Evolutionary conservation across 2,113 vertebrate genomes (phyloP).

Genomic region (Tinamus guttatus): DNA sequence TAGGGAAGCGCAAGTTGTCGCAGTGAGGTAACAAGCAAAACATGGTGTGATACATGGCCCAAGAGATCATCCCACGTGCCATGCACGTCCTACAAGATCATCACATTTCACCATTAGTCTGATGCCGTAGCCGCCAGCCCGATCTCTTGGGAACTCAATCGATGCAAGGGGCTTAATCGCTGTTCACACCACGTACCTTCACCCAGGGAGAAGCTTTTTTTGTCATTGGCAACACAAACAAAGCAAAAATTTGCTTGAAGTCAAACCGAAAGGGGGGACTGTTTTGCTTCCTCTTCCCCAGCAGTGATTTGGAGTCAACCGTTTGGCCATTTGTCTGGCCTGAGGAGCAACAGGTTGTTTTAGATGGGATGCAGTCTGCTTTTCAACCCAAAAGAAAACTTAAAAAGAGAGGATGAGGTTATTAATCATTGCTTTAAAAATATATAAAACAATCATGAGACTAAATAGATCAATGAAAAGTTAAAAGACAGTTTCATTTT

Average conservation of each 20-base stretch:
- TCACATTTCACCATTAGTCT: too few species aligned
- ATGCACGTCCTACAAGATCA: too few species aligned
- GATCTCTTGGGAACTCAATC: neutral
- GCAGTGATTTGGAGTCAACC: neutral
- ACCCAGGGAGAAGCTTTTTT: neutral
- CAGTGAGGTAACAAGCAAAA: neutral
- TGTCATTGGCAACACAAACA: neutral
- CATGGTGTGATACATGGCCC: rapidly evolving
- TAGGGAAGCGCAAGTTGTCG: neutral
- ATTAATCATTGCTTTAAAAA: neutral
- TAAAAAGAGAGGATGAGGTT: neutral
- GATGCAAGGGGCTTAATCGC: neutral
- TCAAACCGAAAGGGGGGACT: neutral
- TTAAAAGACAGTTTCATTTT: neutral
- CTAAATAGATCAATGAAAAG: neutral
- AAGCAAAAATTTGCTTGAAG: neutral
- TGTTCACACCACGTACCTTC: rapidly evolving
- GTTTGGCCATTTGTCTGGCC: neutral
- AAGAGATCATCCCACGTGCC: neutral
- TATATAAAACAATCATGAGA: neutral
- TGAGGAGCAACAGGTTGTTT: neutral
- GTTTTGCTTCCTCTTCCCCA: neutral
- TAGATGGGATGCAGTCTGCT: neutral
- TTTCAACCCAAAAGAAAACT: neutral
- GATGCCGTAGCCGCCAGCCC: neutral